phyloP scores from a whole-genome alignment of 2,113 vertebrate species.

The Abramis brama region DNA sequence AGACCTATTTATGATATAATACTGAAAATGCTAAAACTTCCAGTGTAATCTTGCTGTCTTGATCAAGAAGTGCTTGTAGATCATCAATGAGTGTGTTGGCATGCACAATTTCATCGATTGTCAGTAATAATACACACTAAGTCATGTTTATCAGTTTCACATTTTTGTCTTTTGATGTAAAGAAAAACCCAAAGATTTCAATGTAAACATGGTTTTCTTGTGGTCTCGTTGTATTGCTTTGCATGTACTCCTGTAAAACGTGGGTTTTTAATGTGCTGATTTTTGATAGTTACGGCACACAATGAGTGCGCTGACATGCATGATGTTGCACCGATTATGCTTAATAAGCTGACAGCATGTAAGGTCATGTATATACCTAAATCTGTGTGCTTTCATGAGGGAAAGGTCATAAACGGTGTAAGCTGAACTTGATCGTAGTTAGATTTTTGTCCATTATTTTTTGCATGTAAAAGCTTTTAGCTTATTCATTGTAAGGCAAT shows the following conservation, averaged over 20 bases:
- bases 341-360: constrained; percentile 13
- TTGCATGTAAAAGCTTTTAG: neutral
- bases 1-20: too few relatives aligned
- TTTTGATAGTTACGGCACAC: neutral
- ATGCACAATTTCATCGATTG: neutral
- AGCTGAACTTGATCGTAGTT: neutral
- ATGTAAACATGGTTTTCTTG: neutral
- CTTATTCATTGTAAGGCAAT: neutral
- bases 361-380: constrained; percentile 12
- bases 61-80: neutral
- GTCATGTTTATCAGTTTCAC: neutral
- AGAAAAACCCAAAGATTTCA: neutral
- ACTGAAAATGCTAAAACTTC: neutral
- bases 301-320: neutral
- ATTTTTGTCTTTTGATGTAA: neutral
- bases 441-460: neutral
- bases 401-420: constrained; percentile 12
- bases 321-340: constrained; percentile 6
- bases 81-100: neutral
- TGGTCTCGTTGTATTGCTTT: neutral
- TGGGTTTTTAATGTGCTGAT: neutral
- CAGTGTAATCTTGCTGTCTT: neutral
- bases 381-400: constrained; percentile 18
- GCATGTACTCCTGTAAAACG: neutral
- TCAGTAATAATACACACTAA: neutral